Percentiles rank a stretch among this genome's conserved stretches.
These are phyloP conservation scores for Sphenopsis melanotis DNA, from an alignment of 2,797 vertebrate species.

Conservation along the genomic window DNA sequence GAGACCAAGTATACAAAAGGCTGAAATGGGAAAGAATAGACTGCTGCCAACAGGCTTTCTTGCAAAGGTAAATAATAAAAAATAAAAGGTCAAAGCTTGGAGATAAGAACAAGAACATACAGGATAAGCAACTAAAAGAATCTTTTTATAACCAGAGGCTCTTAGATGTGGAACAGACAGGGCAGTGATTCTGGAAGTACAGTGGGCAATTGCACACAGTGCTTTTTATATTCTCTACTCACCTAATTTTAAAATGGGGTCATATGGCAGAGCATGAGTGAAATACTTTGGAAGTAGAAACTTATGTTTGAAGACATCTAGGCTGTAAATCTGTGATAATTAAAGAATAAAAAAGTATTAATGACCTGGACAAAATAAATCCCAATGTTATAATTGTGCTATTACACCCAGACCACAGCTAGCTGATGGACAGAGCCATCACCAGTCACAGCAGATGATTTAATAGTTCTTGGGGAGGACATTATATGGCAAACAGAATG, in stretches of 20 bases:
- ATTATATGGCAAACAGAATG: background rate
- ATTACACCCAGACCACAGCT: background rate
- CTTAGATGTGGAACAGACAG: background rate
- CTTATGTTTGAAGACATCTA: background rate
- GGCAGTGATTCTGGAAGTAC: background rate
- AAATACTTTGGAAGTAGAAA: background rate
- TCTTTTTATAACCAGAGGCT: background rate
- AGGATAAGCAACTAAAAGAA: background rate
- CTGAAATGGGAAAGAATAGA: background rate
- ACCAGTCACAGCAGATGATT: background rate
- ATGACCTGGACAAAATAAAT: background rate
- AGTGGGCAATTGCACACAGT: background rate
- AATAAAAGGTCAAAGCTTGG: constrained; percentile 15
- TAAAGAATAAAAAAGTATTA: background rate
- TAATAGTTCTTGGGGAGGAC: background rate
- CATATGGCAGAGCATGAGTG: background rate
- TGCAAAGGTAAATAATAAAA: constrained; percentile 33
- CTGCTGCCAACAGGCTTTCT: background rate
- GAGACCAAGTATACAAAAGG: background rate
- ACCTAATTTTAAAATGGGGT: background rate
- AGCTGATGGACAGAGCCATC: background rate
- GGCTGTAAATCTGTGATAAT: background rate
- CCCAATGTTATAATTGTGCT: background rate
- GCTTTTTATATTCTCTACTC: background rate
- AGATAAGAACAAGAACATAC: background rate